phyloP scores from a whole-genome alignment of 2,113 vertebrate species.

The Heliornis fulica region DNA sequence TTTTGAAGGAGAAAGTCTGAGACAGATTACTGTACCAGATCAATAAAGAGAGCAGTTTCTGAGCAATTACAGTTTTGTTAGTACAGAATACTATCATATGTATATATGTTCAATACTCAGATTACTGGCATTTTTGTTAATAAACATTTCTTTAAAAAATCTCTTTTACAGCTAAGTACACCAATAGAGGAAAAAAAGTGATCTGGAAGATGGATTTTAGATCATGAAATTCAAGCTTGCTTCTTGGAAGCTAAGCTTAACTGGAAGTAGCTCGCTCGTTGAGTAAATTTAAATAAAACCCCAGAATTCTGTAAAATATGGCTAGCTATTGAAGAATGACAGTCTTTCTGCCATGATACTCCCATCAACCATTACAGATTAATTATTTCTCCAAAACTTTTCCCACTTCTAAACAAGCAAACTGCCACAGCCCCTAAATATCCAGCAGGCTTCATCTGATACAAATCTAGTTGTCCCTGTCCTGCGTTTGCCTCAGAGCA shows the following conservation, averaged over 20 bases:
- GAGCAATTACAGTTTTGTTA: too few relatives aligned
- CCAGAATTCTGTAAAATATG: not conserved
- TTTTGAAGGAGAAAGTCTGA: not conserved
- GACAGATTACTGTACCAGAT: not conserved
- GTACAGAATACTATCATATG: too few relatives aligned
- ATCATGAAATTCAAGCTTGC: not conserved
- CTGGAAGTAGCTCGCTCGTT: not conserved
- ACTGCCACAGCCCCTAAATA: accelerated
- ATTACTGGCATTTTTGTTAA: not conserved
- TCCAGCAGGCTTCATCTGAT: not conserved
- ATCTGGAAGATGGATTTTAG: not conserved
- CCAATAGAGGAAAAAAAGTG: not conserved
- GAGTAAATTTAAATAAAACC: not conserved
- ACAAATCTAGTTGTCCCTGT: not conserved
- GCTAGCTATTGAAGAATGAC: not conserved
- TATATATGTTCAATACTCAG: not conserved
- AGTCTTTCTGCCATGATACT: not conserved
- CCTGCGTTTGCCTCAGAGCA: not conserved
- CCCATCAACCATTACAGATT: not conserved
- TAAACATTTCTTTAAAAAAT: accelerated
- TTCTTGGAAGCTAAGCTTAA: not conserved
- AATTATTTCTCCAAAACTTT: not conserved
- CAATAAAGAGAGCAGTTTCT: not conserved
- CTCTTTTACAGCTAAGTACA: not conserved
- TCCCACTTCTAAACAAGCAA: not conserved